These are phyloP conservation scores for Ophioninae sp. DNA, from an alignment of 2,888 invertebrate species.

Conservation along the genomic window DNA sequence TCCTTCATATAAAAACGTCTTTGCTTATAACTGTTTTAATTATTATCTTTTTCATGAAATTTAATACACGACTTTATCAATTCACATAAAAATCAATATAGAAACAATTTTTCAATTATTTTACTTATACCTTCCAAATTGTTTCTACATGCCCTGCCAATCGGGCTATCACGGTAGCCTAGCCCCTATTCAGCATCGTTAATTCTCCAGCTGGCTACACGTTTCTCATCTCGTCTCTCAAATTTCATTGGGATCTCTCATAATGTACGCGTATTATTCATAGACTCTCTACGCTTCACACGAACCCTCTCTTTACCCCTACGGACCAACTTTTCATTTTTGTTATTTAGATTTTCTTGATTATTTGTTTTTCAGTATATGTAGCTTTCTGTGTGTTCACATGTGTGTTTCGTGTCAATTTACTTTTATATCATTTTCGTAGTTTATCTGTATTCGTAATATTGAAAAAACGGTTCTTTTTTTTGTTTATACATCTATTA, in stretches of 20 bases:
- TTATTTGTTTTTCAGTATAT: slow-evolving; percentile 29
- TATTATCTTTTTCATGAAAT: too few relatives aligned
- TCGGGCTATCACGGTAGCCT: too few relatives aligned
- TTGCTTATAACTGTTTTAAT: too few relatives aligned
- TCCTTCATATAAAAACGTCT: too few relatives aligned
- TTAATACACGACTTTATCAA: too few relatives aligned
- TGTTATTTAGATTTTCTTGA: slow-evolving; percentile 38
- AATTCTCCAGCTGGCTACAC: slow-evolving; percentile 6
- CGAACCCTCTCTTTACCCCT: slow-evolving; percentile 58
- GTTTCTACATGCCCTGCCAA: background rate
- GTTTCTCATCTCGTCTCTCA: background rate
- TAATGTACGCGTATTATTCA: slow-evolving; percentile 65
- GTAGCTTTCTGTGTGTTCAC: background rate
- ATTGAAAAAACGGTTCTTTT: slow-evolving; percentile 67
- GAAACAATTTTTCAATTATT: too few relatives aligned
- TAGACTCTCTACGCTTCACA: slow-evolving; percentile 65
- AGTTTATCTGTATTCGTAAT: slow-evolving; percentile 66
- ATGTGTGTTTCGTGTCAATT: slow-evolving; percentile 21
- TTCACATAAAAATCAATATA: too few relatives aligned
- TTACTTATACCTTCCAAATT: too few relatives aligned
- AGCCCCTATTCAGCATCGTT: background rate
- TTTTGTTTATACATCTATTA: slow-evolving; percentile 74
- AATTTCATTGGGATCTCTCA: slow-evolving; percentile 37
- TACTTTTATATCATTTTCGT: slow-evolving; percentile 39
- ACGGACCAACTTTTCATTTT: slow-evolving; percentile 32